These are phyloP conservation scores for Engraulis encrasicolus DNA, from an alignment of 2,113 vertebrate species.

Conservation along the genomic window DNA sequence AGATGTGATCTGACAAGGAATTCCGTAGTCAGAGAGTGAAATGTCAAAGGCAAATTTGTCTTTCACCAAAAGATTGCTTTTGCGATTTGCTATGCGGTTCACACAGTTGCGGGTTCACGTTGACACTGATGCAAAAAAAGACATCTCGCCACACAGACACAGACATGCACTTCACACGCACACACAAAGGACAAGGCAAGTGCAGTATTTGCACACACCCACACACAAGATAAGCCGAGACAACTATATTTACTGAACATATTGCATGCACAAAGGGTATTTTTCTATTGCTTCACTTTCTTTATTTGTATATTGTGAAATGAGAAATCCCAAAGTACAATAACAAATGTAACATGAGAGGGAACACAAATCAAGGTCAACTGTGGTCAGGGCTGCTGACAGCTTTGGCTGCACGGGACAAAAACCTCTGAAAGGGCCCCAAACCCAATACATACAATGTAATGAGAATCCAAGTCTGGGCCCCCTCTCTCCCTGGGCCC, in stretches of 20 bases:
- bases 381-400: no score
- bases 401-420: no score
- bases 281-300: not conserved
- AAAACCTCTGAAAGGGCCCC: no score
- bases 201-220: not conserved
- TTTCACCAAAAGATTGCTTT: conserved; percentile 12
- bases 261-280: not conserved
- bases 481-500: no score
- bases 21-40: not conserved
- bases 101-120: not conserved
- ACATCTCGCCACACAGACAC: not conserved
- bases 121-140: not conserved
- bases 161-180: not conserved
- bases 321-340: not conserved
- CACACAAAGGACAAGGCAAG: not conserved
- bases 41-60: conserved; percentile 12
- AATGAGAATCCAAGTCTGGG: no score
- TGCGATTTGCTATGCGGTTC: conserved; percentile 2
- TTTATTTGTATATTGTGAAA: not conserved
- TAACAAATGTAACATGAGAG: no score
- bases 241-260: not conserved
- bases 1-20: conserved; percentile 10
- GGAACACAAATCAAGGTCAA: no score
- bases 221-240: not conserved
- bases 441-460: no score